phyloP scores from a whole-genome alignment of 2,113 vertebrate species.

The Nipponia nippon region DNA sequence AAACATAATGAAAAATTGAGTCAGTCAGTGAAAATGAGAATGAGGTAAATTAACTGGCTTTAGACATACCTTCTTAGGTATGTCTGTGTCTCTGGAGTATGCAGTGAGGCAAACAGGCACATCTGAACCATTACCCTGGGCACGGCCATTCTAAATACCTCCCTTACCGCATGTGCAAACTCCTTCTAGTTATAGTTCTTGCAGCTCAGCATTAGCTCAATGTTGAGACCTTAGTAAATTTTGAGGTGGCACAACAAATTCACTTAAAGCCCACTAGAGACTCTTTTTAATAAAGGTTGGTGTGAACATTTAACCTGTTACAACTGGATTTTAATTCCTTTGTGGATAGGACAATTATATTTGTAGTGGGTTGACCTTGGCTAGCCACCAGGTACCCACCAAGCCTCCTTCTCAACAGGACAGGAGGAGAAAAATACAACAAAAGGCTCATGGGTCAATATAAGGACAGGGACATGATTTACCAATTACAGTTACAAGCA shows the following conservation, averaged over 20 bases:
- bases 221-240: background rate
- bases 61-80: background rate
- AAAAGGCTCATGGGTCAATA: background rate
- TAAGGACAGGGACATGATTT: background rate
- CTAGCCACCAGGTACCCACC: background rate
- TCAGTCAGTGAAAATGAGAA: background rate
- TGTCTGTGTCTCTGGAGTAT: background rate
- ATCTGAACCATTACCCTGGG: background rate
- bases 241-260: background rate
- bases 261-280: background rate
- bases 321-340: background rate
- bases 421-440: background rate
- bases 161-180: background rate
- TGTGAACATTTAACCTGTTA: background rate
- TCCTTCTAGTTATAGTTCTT: background rate
- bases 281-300: background rate
- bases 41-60: background rate
- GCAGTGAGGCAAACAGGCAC: background rate
- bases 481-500: background rate
- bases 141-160: background rate
- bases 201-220: background rate
- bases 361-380: background rate
- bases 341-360: background rate
- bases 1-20: constrained; percentile 17
- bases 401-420: background rate